A percentile compares a stretch with the other conserved stretches of the same genome.
These are phyloP conservation scores for Bembecia ichneumoniformis DNA, from an alignment of 2,888 invertebrate genomes.

Conservation along the genomic window DNA sequence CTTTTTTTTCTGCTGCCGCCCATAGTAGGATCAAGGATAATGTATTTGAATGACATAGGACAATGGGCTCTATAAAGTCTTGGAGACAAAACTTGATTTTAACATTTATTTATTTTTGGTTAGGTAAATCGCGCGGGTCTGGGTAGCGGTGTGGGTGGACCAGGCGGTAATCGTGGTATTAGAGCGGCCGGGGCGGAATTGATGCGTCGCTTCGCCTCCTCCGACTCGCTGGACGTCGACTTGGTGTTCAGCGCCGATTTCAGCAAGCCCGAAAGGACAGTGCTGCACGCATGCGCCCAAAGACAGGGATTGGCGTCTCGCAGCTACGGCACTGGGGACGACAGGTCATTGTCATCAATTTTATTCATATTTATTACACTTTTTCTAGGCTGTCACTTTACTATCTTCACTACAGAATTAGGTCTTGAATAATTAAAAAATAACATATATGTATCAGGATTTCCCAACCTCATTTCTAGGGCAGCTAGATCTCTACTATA, in stretches of 20 bases:
- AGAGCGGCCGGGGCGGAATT: slow-evolving; percentile 29
- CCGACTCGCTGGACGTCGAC: slow-evolving; percentile 66
- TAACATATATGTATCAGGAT: too few species aligned
- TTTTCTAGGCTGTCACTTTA: too few species aligned
- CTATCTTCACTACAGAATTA: too few species aligned
- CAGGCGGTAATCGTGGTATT: slow-evolving; percentile 24
- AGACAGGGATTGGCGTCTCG: slow-evolving; percentile 54
- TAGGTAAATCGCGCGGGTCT: slow-evolving; percentile 56
- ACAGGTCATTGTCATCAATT: slow-evolving; percentile 25
- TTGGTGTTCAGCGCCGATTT: slow-evolving; percentile 72
- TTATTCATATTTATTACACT: too few species aligned
- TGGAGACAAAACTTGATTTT: too few species aligned
- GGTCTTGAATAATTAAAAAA: too few species aligned
- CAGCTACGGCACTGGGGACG: slow-evolving; percentile 62
- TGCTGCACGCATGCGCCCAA: slow-evolving; percentile 70
- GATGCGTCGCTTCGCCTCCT: slow-evolving; percentile 41
- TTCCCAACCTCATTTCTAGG: too few species aligned
- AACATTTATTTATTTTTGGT: background rate
- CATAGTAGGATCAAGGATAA: too few species aligned
- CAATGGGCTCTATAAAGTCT: too few species aligned
- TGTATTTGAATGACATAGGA: too few species aligned
- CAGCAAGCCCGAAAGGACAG: slow-evolving; percentile 75
- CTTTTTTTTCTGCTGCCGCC: too few species aligned
- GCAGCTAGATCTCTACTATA: too few species aligned
- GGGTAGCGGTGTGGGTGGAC: slow-evolving; percentile 24